Conservation (phyloP, 2,888 invertebrate species). For the Unio pictorum region DNA sequence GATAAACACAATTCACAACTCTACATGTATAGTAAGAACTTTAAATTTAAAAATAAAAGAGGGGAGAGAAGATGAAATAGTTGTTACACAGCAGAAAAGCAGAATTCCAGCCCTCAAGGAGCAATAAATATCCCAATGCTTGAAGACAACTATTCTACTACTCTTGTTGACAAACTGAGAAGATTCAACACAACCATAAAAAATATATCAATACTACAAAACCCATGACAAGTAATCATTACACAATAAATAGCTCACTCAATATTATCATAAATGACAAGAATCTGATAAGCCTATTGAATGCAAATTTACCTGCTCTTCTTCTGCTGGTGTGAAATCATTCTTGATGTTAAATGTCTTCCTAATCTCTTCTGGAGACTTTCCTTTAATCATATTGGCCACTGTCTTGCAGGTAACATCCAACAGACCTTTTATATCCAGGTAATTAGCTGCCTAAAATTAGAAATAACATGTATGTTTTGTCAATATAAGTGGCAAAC, state of each 20-base stretch:
- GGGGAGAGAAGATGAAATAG: too few species aligned
- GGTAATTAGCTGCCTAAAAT: slow-evolving; percentile 88
- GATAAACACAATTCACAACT: too few species aligned
- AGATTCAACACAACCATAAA: neutral
- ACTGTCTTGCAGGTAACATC: slow-evolving; percentile 99
- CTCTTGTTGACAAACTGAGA: neutral
- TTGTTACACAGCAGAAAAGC: too few species aligned
- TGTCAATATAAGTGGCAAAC: neutral
- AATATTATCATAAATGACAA: too few species aligned
- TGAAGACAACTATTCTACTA: neutral
- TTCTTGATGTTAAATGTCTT: slow-evolving; percentile 98
- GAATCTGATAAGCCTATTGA: too few species aligned
- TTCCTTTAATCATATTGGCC: slow-evolving; percentile 98
- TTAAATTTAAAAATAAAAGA: too few species aligned
- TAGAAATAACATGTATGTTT: neutral
- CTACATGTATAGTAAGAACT: too few species aligned
- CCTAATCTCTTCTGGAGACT: slow-evolving; percentile 96
- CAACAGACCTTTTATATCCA: slow-evolving; percentile 89
- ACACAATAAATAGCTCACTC: too few species aligned
- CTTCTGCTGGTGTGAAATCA: slow-evolving; percentile 93
- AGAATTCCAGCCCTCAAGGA: too few species aligned
- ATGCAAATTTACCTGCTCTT: slow-evolving; percentile 84
- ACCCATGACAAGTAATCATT: too few species aligned
- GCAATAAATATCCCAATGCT: neutral
- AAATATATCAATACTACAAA: neutral